Evolutionary conservation across 1,140 invertebrate species (phyloP).

Genomic region (Cyphomyrmex costatus): DNA sequence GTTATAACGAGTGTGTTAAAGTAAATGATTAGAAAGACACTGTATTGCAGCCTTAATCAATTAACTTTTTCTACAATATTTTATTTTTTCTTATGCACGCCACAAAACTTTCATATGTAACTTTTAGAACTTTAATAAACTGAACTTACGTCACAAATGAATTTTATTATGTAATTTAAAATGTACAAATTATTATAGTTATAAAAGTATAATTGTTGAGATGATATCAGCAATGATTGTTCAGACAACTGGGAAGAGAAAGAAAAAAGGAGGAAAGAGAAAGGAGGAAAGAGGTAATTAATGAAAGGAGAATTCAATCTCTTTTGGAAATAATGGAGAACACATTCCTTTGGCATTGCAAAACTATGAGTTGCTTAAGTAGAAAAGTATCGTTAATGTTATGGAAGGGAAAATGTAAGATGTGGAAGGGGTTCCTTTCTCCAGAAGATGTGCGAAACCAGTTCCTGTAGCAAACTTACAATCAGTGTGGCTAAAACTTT

Average conservation of each 20-base stretch:
- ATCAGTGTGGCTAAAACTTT: not conserved
- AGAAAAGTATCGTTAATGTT: not conserved
- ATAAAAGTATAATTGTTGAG: not conserved
- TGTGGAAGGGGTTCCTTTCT: conserved; percentile 44
- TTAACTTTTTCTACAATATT: not conserved
- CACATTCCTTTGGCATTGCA: not conserved
- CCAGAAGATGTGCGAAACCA: not conserved
- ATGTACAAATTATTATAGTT: not conserved
- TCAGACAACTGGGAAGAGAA: not conserved
- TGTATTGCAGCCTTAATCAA: not conserved
- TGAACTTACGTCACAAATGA: no score
- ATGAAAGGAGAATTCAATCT: not conserved
- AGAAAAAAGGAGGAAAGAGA: not conserved
- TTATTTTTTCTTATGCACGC: no score
- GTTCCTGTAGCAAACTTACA: not conserved
- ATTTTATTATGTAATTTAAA: not conserved
- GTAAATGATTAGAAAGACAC: conserved; percentile 9
- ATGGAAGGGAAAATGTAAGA: not conserved
- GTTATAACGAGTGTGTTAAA: not conserved
- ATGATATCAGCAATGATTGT: not conserved
- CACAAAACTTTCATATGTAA: no score
- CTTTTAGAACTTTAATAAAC: no score
- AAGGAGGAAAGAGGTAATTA: not conserved
- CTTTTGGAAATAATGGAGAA: not conserved
- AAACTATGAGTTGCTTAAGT: not conserved